Conservation (phyloP, 2,113 vertebrate genomes). For the Neomonachus schauinslandi region DNA sequence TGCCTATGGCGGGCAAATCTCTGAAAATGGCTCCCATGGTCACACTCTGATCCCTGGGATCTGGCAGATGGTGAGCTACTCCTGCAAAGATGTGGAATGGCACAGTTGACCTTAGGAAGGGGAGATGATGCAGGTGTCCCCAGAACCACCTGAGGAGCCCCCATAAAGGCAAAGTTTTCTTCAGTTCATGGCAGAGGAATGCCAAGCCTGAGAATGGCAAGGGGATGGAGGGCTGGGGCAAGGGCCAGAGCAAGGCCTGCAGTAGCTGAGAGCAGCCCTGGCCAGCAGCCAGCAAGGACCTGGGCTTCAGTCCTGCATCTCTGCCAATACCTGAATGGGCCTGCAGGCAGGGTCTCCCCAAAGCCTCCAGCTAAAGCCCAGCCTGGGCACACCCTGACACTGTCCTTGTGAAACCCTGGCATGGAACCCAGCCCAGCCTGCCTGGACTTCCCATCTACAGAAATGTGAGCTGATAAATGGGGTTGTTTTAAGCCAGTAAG, state of each 20-base stretch:
- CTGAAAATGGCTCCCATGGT: neutral
- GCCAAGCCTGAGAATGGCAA: neutral
- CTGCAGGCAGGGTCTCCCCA: neutral
- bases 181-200: neutral
- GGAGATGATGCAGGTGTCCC: no score
- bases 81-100: rapidly evolving
- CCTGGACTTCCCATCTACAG: neutral
- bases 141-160: neutral
- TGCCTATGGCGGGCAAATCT: neutral
- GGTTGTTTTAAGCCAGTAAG: no score
- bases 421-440: neutral
- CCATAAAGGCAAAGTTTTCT: neutral
- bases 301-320: no score
- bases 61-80: neutral
- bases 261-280: neutral
- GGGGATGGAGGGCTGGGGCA: no score
- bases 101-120: neutral
- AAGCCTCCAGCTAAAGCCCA: neutral
- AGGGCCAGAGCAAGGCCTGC: no score
- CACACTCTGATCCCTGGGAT: neutral
- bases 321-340: no score
- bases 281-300: neutral
- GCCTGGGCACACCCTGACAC: neutral
- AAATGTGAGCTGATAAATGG: rapidly evolving
- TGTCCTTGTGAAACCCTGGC: neutral